phyloP scores from a whole-genome alignment of 2,888 invertebrate genomes.

The Amitus sp. region DNA sequence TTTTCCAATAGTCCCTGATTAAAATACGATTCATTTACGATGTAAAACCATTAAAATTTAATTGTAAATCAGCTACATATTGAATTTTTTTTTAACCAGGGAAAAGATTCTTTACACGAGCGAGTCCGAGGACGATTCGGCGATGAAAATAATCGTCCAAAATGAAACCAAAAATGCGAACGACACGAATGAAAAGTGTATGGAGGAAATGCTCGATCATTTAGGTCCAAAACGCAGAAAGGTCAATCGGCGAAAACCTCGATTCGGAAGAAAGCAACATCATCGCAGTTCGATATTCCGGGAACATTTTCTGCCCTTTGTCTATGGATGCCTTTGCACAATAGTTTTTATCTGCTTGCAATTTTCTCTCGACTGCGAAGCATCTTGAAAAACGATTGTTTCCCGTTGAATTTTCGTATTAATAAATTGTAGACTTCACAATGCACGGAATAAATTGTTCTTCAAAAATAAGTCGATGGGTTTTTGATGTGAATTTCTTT shows the following conservation, averaged over 20 bases:
- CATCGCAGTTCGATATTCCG: no score
- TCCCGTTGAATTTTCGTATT: not conserved
- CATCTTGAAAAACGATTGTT: not conserved
- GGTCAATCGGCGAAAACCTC: not conserved
- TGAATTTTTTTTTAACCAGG: no score
- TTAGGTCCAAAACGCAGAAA: slow-evolving; percentile 1
- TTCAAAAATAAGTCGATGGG: no score
- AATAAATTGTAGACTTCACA: no score
- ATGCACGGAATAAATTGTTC: no score
- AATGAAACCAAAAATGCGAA: not conserved
- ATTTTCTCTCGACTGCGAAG: slow-evolving; percentile 4
- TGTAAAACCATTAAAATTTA: no score
- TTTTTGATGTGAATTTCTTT: no score
- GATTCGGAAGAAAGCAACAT: not conserved
- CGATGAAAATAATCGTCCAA: not conserved
- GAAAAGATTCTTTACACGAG: not conserved
- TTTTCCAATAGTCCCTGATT: no score
- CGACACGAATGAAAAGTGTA: not conserved
- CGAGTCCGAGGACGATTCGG: not conserved
- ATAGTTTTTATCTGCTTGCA: slow-evolving; percentile 14
- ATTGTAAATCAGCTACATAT: no score
- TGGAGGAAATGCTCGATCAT: slow-evolving; percentile 1
- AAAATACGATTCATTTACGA: no score
- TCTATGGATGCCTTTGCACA: slow-evolving; percentile 14
- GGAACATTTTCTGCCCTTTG: slow-evolving; percentile 8